Percentiles rank a stretch among this genome's conserved stretches.
Conservation (phyloP, 2,113 vertebrate genomes). For the Cephalopterus ornatus region DNA sequence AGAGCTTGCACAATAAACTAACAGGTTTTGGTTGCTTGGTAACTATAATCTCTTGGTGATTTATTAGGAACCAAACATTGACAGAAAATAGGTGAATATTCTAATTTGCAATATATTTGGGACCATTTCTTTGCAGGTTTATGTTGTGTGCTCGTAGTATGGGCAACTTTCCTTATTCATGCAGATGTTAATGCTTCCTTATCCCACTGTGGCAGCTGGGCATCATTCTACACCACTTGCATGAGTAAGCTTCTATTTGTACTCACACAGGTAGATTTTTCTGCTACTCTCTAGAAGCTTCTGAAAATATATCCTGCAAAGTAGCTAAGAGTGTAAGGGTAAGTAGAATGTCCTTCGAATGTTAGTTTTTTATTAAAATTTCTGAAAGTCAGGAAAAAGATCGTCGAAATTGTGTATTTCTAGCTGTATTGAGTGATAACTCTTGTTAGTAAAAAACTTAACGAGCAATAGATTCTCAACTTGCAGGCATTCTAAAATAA, state of each 20-base stretch:
- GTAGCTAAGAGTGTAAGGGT: not conserved
- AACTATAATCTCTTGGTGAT: constrained; percentile 53
- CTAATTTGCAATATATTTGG: not conserved
- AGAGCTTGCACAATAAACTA: constrained; percentile 7
- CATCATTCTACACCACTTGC: not conserved
- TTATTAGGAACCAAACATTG: constrained; percentile 38
- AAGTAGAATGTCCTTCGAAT: not conserved
- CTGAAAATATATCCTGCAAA: not conserved
- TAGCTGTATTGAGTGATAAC: not conserved
- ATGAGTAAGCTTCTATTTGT: not conserved
- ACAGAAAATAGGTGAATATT: constrained; percentile 1
- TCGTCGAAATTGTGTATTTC: not conserved
- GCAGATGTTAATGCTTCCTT: not conserved
- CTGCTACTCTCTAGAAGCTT: not conserved
- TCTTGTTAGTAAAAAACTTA: not conserved
- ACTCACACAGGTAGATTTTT: not conserved
- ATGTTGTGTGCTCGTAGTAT: not conserved
- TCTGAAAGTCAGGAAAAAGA: not conserved
- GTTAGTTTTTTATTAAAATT: not conserved
- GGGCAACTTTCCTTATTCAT: not conserved
- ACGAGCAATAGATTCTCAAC: not conserved
- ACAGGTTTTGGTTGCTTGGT: constrained; percentile 58
- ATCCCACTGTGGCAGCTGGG: not conserved
- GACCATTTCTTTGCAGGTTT: not conserved
- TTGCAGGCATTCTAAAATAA: not conserved